phyloP scores from a whole-genome alignment of 2,113 vertebrate genomes.

The Heterotilapia buettikoferi region DNA sequence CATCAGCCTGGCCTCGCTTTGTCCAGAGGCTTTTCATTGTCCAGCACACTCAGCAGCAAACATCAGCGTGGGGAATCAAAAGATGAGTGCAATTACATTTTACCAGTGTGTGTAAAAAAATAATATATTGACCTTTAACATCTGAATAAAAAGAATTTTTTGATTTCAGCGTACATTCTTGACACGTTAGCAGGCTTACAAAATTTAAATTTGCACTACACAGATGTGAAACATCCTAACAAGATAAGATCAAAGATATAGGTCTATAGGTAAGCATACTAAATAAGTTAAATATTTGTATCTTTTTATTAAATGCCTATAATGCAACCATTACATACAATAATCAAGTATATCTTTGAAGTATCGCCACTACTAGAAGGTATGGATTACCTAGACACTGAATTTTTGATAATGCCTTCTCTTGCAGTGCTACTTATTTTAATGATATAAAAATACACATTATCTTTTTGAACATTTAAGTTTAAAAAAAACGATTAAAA shows the following conservation, averaged over 20 bases:
- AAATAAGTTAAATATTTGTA: not conserved
- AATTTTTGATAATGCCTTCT: not conserved
- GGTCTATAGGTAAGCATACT: not conserved
- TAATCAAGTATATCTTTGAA: not conserved
- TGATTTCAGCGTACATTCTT: not conserved
- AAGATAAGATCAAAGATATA: not conserved
- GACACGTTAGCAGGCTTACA: not conserved
- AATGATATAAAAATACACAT: not conserved
- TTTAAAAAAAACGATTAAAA: not conserved
- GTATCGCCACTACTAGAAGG: not conserved
- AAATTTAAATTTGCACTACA: not conserved
- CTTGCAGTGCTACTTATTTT: not conserved
- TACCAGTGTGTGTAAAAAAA: not conserved
- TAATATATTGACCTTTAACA: not conserved
- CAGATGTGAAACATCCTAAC: not conserved
- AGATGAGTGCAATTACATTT: constrained; percentile 56
- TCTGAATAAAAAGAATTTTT: not conserved
- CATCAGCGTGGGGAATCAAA: constrained; percentile 46
- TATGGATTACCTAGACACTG: not conserved
- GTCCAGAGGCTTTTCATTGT: constrained; percentile 69
- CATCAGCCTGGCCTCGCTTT: constrained; percentile 55
- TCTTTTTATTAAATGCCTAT: not conserved
- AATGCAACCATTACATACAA: not conserved
- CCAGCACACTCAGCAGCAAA: constrained; percentile 54
- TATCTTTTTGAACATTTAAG: not conserved